Evolutionary conservation across 2,888 invertebrate genomes (phyloP).

Genomic region (Eilema griseolum): DNA sequence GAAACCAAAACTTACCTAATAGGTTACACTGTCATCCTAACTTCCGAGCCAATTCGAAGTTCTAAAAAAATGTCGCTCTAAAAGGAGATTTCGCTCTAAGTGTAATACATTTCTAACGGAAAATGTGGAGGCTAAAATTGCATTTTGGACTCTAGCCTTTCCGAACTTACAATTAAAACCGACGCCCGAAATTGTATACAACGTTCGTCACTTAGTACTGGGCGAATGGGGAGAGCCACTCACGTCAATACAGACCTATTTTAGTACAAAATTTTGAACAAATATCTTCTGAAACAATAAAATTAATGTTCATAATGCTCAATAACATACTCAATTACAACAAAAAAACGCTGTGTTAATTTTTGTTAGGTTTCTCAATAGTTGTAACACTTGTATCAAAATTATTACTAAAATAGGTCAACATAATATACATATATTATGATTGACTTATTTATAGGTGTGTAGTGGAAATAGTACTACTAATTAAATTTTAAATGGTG

Average conservation of each 20-base stretch:
- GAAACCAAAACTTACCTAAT: not conserved
- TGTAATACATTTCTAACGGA: slow-evolving; percentile 53
- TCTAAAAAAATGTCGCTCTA: slow-evolving; percentile 34
- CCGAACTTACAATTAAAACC: slow-evolving; percentile 86
- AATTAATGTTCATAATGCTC: not conserved
- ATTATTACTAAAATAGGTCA: not conserved
- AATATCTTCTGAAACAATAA: not conserved
- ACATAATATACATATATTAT: too few species aligned
- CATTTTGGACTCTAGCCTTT: slow-evolving; percentile 68
- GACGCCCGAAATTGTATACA: slow-evolving; percentile 86
- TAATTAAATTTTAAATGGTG: too few species aligned
- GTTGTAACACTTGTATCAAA: not conserved
- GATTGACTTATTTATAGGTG: too few species aligned
- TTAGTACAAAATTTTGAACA: not conserved
- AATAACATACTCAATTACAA: not conserved
- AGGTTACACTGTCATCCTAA: slow-evolving; percentile 14
- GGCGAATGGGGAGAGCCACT: slow-evolving; percentile 43
- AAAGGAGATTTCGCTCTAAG: slow-evolving; percentile 37
- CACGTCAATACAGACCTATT: slow-evolving; percentile 4
- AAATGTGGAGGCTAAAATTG: slow-evolving; percentile 76
- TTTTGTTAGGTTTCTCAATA: not conserved
- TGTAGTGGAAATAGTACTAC: too few species aligned
- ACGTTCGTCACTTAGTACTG: slow-evolving; percentile 83
- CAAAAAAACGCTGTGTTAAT: not conserved
- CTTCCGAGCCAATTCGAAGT: slow-evolving; percentile 15